A percentile compares a stretch with the other conserved stretches of the same genome.
Conservation (phyloP, 2,797 vertebrate species). For the Eulemur mongoz region DNA sequence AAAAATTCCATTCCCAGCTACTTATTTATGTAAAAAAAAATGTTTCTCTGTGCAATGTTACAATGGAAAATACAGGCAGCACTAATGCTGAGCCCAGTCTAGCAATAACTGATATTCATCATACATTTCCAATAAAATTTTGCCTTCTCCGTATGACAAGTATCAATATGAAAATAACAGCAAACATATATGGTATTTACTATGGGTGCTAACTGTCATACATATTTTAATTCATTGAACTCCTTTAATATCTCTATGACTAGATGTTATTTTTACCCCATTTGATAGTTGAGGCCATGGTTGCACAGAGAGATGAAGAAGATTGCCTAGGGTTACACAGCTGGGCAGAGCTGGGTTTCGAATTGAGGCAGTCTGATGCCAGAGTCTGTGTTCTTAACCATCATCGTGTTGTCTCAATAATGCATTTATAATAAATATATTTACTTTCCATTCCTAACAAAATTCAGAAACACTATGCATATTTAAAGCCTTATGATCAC, state of each 20-base stretch:
- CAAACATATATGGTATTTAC: not conserved
- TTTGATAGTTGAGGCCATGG: not conserved
- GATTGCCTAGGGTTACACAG: not conserved
- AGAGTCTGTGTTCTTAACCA: not conserved
- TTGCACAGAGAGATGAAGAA: not conserved
- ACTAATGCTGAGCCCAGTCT: not conserved
- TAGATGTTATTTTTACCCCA: not conserved
- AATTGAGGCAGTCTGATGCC: not conserved
- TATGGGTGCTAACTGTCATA: not conserved
- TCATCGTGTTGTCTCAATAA: not conserved
- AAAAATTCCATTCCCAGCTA: not conserved
- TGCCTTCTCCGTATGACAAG: not conserved
- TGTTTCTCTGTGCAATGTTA: not conserved
- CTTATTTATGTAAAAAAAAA: not conserved
- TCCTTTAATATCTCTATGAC: not conserved
- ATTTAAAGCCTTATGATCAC: not conserved
- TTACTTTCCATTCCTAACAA: not conserved
- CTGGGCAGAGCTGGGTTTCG: not conserved
- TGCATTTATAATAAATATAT: not conserved
- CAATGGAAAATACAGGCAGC: not conserved
- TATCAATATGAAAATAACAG: not conserved
- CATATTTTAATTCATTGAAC: not conserved
- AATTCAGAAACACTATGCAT: not conserved
- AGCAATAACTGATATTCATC: not conserved
- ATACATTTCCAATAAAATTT: not conserved